Evolutionary conservation across 2,888 invertebrate genomes (phyloP), one percentile per base, ranked within the genome.

Genomic region (Fragum whitleyi): DNA sequence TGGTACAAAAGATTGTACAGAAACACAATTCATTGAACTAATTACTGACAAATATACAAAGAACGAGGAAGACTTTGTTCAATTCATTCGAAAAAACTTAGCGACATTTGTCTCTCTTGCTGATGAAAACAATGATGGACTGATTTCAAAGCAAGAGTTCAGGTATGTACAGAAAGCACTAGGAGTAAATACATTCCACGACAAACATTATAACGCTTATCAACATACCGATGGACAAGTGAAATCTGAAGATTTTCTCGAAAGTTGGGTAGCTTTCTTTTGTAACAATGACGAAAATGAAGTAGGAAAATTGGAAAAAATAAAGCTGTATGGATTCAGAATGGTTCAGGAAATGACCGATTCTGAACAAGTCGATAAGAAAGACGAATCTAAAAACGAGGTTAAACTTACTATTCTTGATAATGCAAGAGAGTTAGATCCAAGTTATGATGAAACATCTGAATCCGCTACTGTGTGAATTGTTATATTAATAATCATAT

Each of bases 251-350:
- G 11, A 28, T 5, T 61, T 61, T 61, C n/a, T 61, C 6, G 61
- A 61, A 61, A 61, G 61, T 28, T 61, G 61, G 61, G 61, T 61
- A 14, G 61, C 61, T 19, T 61, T 61, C n/a, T 61, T 32, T 61
- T 61, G 61, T 21, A 61, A 61, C 14, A 16, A 61, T n/a, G 32
- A 61, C 32, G 61, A 61, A 61, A 61, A 16, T n/a, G 61, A 29
- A 32, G 7, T 61, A 19, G n/a, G n/a, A 7, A 29, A 29, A 11
- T 61, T 61, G n/a, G 61, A 61, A 61, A 61, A 32, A 32, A 28
- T 29, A n/a, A 14, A 28, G 9, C 19, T 61, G 19, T 61, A 32
- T 32, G 61, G 32, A 32, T 61, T 32, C 32, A 61, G 61, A 61
- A 1, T 61, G n/a, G 7, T 61, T n/a, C 21, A 7, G 23, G 21